Base-by-base conservation (phyloP, 2,113 vertebrate genomes). In the Hymenochirus boettgeri region DNA sequence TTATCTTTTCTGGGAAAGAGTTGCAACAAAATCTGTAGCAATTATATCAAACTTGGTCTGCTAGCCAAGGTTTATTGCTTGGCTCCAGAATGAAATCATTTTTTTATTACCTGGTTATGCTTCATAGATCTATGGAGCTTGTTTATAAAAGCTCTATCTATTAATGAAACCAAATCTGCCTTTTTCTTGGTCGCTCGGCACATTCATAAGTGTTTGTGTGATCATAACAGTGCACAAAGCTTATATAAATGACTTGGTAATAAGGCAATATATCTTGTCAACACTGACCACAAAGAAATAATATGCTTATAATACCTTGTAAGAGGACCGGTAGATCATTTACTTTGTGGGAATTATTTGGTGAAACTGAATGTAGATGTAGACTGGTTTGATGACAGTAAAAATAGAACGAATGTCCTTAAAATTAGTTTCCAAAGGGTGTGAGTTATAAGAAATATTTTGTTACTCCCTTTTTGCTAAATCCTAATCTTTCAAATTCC, bases 21-120 rank as follows among this genome's bases (percentile, higher is more conserved):
- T 29, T 60, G 56, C 57, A 69, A 60, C 47, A 29, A 53, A 60
- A 69, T 69, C 56, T 69, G 47, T 59, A 45, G 65, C 65, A 69
- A 69, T 69, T 60, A 69, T 69, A 53, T 59, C 22, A 60, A 52
- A 35, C 47, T 37, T 60, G 56, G 46, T 23, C 48, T 69, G 47
- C 57, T 60, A 60, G 65, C 65, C 65, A 60, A 69, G 24, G 29
- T 60, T 69, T 69, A 69, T 69, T 69, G 65, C 65, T 60, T 58
- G 47, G 65, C 65, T 60, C 56, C 13, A n/a, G 56, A 53, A 69
- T 59, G 58, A 53, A 69, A 42, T 24, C 42, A n/a, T 66, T 69
- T 67, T 48, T 69, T 69, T 69, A 69, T 69, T 59, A 69, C 65
- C 65, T 69, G 47, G 65, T 69, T 69, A 69, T 60, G 65, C 47